Conservation (phyloP, 2,113 vertebrate species). For the Zosterops borbonicus region DNA sequence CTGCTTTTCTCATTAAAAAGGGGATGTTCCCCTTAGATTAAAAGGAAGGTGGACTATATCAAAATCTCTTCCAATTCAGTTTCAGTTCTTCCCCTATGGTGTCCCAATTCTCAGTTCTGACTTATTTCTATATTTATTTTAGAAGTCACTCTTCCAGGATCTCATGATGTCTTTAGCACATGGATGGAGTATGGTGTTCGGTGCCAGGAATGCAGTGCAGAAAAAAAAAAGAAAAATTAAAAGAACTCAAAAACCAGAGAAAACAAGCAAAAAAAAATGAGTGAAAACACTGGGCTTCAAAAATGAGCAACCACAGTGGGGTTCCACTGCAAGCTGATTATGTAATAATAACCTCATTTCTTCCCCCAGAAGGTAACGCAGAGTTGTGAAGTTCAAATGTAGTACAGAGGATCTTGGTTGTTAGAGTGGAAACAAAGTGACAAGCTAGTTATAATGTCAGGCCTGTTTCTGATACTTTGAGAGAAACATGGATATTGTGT, state of each 20-base stretch:
- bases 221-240: not conserved
- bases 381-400: slow-evolving; percentile 22
- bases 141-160: slow-evolving; percentile 44
- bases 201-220: slow-evolving; percentile 25
- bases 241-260: not conserved
- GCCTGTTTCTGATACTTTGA: slow-evolving; percentile 15
- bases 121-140: slow-evolving; percentile 58
- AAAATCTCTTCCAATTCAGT: slow-evolving; percentile 18
- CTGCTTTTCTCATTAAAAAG: slow-evolving; percentile 51
- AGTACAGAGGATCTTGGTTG: slow-evolving; percentile 32
- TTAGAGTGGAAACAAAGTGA: slow-evolving; percentile 37
- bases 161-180: slow-evolving; percentile 64
- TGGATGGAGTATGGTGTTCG: not conserved
- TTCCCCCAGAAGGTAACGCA: slow-evolving; percentile 37
- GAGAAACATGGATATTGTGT: not conserved
- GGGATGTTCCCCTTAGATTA: slow-evolving; percentile 50
- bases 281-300: slow-evolving; percentile 49
- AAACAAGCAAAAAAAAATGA: slow-evolving; percentile 56
- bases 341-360: slow-evolving; percentile 47
- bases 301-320: slow-evolving; percentile 45
- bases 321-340: slow-evolving; percentile 50
- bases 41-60: slow-evolving; percentile 43
- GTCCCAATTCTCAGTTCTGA: slow-evolving; percentile 21
- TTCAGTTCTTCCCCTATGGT: not conserved
- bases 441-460: slow-evolving; percentile 8